Base-by-base conservation (phyloP, 2,113 vertebrate genomes). In the Phalacrocorax aristotelis region DNA sequence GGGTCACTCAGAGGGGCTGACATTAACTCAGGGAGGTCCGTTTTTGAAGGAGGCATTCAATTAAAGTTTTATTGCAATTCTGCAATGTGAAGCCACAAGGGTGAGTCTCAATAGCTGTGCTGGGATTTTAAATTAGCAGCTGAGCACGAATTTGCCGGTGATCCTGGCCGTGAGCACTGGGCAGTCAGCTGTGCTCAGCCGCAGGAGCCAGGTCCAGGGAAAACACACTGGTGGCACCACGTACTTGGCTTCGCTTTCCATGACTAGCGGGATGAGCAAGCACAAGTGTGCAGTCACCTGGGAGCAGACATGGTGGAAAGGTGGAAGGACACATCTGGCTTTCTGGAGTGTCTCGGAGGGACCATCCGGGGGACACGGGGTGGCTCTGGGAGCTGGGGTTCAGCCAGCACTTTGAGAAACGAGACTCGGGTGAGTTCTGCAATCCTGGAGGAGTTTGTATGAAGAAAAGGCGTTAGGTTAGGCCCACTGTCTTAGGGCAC, bases 281-380 rank as follows among this genome's bases (percentile, higher is more conserved):
- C 7, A 34, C 11, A 7, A 58, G 32, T 0, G 0, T 3, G 26
- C 65, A 51, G 23, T 74, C 13, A 60, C 10, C n/a, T 23, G 58
- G 68, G 46, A 66, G 32, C 25, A 74, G 49, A 11, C 1, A 3
- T 1, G 1, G 5, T 27, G 46, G 66, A 57, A 75, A 30, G 46
- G 51, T n/a, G n/a, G 27, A 83, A 68, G 89, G 82, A 30, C 6
- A 9, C 60, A 34, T 7, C 5, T 42, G 62, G 51, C 14, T 76
- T 76, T 89, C 64, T 34, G 78, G 36, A 58, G 30, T 5, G 42
- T 26, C 3, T 0, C 0, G 15, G 12, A 77, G 51, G 74, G 18
- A 83, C 5, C 4, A 0, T 13, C 17, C 1, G 0, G 15, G 64
- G 69, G 27, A 20, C 9, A 13, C 0, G 0, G 13, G 46, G 70